Evolutionary conservation across 2,113 vertebrate species (phyloP).

Genomic region (Archilochus colubris): DNA sequence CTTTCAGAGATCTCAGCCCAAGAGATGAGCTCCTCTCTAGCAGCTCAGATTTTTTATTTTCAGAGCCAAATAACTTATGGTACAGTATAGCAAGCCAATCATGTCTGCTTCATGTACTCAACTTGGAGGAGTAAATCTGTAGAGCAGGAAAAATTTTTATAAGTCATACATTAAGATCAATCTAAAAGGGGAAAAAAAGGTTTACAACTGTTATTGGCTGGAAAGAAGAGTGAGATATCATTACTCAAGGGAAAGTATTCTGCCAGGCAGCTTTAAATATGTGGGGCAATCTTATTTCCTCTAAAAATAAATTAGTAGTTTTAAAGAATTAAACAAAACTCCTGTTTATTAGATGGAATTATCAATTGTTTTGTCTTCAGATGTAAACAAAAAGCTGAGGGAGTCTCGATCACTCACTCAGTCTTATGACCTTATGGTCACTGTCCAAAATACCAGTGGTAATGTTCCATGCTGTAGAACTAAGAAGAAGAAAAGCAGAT

Average conservation of each 20-base stretch:
- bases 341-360: conserved; percentile 8
- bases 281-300: not conserved
- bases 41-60: not conserved
- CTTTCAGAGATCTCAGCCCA: not conserved
- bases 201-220: not conserved
- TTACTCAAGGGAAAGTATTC: not conserved
- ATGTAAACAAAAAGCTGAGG: conserved; percentile 49
- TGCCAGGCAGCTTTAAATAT: not conserved
- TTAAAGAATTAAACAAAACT: not conserved
- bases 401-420: not conserved
- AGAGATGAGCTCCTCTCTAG: not conserved
- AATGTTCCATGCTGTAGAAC: not conserved
- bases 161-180: not conserved
- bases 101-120: not conserved
- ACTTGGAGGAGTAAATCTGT: not conserved
- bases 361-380: conserved; percentile 43
- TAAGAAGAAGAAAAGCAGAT: conserved; percentile 65
- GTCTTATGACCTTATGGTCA: conserved; percentile 56
- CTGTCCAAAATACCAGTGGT: conserved; percentile 61
- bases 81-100: not conserved
- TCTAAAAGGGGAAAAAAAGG: not conserved
- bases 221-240: not conserved
- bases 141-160: not conserved
- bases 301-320: not conserved
- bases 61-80: not conserved